Base-by-base conservation (phyloP, 2,888 invertebrate genomes). In the Lordiphosa andalusiaca region DNA sequence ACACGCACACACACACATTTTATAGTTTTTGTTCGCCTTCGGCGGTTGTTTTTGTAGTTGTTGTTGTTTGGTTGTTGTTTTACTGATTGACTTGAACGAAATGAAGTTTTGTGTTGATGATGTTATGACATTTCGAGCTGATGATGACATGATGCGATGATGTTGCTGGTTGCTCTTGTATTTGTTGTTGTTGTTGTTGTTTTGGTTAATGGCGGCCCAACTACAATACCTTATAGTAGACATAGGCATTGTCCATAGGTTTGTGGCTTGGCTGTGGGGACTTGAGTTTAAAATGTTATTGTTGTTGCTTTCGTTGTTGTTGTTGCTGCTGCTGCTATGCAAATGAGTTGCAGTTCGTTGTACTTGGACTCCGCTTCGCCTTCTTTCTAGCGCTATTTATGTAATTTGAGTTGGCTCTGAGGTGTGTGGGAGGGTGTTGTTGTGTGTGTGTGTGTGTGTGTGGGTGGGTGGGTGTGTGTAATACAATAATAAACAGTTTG, bases 181-280 rank as follows among this genome's bases (percentile, higher is more conserved):
- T 37, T 25, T 44, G 49, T 44, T 53, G 48, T 21, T 47, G 44
- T 53, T n/a, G n/a, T n/a, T 55, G 49, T 50, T 53, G 39, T 21
- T 54, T 53, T 40, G 69, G 44, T 33, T 54, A 52, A 13, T 49
- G 12, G 2, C 36, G 50, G 19, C 44, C 42, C 35, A 63, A 50
- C 67, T 84, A 84, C 82, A 78, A 58, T 88, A 88, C 88, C 88
- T 88, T 88, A 87, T 88, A 88, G 88, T 88, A 88, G 84, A 88
- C 89, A 86, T 88, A 88, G 81, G 89, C 88, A 88, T 88, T 89
- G 89, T 88, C 88, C 88, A 88, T 88, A 88, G 86, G 88, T 88
- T 86, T 84, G 44, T 82, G 72, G 62, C 60, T 69, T 59, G 60
- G 59, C 77, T 76, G 54, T 63, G 73, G 72, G 61, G 63, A 69